phyloP scores from a whole-genome alignment of 2,888 invertebrate species.

The Spodoptera picta region DNA sequence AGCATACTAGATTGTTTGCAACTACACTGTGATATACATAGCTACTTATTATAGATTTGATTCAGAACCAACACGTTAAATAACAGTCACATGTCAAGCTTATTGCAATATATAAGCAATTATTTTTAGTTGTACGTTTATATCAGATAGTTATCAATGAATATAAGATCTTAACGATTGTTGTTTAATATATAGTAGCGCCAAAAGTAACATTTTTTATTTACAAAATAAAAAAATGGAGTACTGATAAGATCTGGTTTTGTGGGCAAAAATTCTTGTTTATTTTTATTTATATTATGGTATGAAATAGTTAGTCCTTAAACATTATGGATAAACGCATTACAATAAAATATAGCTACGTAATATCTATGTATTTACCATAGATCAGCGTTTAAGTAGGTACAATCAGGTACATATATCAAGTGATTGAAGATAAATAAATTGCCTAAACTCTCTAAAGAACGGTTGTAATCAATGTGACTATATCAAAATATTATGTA shows the following conservation, averaged over 20 bases:
- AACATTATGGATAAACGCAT: conserved; percentile 1
- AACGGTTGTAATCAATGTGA: conserved; percentile 12
- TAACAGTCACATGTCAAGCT: conserved; percentile 43
- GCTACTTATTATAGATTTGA: conserved; percentile 1
- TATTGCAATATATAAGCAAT: conserved; percentile 8
- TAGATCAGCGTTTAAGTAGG: too few relatives aligned
- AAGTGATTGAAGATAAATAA: conserved; percentile 40
- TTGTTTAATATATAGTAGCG: too few relatives aligned
- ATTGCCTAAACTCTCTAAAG: conserved; percentile 19
- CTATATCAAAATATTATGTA: conserved; percentile 45
- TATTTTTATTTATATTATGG: too few relatives aligned
- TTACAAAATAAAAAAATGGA: too few relatives aligned
- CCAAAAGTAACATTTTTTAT: too few relatives aligned
- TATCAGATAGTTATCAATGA: too few relatives aligned
- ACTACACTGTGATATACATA: conserved; percentile 4
- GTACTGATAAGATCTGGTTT: too few relatives aligned
- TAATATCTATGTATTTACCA: not conserved
- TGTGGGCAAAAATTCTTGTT: too few relatives aligned
- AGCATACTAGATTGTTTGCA: conserved; percentile 4
- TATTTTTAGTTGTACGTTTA: too few relatives aligned
- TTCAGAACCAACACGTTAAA: not conserved
- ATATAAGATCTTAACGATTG: too few relatives aligned
- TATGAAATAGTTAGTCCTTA: too few relatives aligned
- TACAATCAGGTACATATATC: conserved; percentile 3
- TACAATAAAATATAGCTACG: conserved; percentile 12